Percentiles rank a stretch among this genome's conserved stretches.
Conservation (phyloP, 2,113 vertebrate genomes). For the Rhadina sibilatrix region DNA sequence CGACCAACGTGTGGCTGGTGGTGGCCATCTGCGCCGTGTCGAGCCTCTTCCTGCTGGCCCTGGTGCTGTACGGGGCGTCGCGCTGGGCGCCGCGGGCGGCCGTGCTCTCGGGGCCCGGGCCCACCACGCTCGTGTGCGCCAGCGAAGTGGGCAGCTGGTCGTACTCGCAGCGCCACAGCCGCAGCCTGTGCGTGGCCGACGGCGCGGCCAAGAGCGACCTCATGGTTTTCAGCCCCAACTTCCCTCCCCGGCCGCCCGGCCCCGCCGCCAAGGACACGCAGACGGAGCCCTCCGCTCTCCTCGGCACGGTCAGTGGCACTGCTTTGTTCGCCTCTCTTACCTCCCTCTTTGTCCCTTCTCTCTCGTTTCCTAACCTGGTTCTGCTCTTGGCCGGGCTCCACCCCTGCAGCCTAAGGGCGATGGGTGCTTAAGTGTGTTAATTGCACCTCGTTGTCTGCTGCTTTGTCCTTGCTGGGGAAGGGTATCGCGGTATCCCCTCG, state of each 20-base stretch:
- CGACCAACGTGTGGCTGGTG: conserved; percentile 59
- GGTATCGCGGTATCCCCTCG: not conserved
- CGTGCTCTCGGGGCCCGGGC: not conserved
- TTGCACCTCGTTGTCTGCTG: too few relatives aligned
- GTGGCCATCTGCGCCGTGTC: conserved; percentile 59
- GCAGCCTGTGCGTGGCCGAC: not conserved
- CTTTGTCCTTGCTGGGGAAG: not conserved
- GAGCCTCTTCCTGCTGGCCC: conserved; percentile 37
- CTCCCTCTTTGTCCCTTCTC: accelerated
- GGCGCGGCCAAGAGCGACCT: not conserved
- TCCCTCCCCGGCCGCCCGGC: not conserved
- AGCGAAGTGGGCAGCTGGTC: not conserved
- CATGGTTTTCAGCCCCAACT: not conserved
- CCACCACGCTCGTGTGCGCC: not conserved
- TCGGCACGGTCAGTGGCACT: too few relatives aligned
- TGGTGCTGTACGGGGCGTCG: not conserved
- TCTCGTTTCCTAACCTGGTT: not conserved
- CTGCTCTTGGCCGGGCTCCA: not conserved
- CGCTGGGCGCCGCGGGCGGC: not conserved
- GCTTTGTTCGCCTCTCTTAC: too few relatives aligned
- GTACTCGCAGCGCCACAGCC: not conserved
- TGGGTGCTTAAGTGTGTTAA: not conserved
- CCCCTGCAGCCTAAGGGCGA: too few relatives aligned
- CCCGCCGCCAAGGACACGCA: too few relatives aligned
- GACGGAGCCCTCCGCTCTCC: too few relatives aligned